These are phyloP conservation scores for Patella vulgata DNA, from an alignment of 1,140 invertebrate species.

Conservation along the genomic window DNA sequence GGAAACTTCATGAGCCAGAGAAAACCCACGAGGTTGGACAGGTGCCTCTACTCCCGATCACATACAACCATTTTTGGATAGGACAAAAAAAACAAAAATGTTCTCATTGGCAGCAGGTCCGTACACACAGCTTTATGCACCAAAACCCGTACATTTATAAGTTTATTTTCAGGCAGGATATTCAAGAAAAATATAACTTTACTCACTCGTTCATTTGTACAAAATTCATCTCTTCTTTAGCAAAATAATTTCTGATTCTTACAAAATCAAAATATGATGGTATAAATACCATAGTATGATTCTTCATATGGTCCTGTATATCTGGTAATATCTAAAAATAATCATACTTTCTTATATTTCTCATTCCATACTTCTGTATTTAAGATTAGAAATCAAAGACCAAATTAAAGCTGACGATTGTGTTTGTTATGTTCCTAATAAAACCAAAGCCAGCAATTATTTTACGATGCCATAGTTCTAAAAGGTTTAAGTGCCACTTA, in stretches of 20 bases:
- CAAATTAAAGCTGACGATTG: too few relatives aligned
- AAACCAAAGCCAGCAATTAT: too few relatives aligned
- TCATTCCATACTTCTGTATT: too few relatives aligned
- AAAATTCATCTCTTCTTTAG: slow-evolving; percentile 85
- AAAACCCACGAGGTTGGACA: too few relatives aligned
- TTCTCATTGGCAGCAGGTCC: neutral
- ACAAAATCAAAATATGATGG: slow-evolving; percentile 97
- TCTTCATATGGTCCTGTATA: slow-evolving; percentile 80
- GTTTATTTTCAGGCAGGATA: neutral
- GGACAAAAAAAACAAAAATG: neutral
- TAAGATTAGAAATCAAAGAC: too few relatives aligned
- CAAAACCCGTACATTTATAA: neutral
- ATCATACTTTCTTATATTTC: too few relatives aligned
- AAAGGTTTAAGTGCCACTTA: too few relatives aligned
- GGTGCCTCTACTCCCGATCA: too few relatives aligned
- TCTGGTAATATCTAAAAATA: slow-evolving; percentile 77
- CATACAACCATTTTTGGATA: neutral
- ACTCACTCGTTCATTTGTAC: slow-evolving; percentile 71
- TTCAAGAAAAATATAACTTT: slow-evolving; percentile 1
- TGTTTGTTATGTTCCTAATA: too few relatives aligned
- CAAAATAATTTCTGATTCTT: slow-evolving; percentile 89
- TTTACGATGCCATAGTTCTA: too few relatives aligned
- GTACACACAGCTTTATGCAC: neutral
- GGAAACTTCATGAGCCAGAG: too few relatives aligned
- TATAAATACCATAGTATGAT: slow-evolving; percentile 90